A percentile compares a stretch with the other conserved stretches of the same genome.
These are phyloP conservation scores for Melanotaenia maccullochi DNA, from an alignment of 2,797 vertebrate species.

Conservation along the genomic window DNA sequence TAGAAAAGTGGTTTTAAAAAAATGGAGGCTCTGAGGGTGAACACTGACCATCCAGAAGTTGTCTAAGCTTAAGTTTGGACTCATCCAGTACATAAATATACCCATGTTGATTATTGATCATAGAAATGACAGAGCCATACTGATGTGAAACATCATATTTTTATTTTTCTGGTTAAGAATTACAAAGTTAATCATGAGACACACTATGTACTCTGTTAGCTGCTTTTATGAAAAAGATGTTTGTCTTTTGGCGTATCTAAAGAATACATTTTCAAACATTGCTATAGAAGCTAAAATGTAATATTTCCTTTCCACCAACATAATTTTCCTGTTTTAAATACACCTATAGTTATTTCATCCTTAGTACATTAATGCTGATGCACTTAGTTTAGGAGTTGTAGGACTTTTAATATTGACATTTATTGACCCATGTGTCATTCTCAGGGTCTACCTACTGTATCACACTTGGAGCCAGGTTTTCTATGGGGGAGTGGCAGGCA, in stretches of 20 bases:
- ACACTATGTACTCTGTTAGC: neutral
- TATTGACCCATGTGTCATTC: conserved; percentile 21
- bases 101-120: neutral
- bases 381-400: neutral
- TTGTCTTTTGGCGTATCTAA: neutral
- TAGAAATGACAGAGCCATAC: neutral
- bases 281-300: neutral
- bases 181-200: neutral
- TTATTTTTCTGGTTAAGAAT: neutral
- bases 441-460: conserved; percentile 96
- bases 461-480: conserved; percentile 98
- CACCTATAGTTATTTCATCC: neutral
- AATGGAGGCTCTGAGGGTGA: neutral
- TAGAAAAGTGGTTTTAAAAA: neutral
- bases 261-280: neutral
- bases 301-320: neutral
- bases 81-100: neutral
- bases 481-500: conserved; percentile 91
- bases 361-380: neutral
- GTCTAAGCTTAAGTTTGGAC: too few species aligned
- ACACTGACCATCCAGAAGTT: neutral
- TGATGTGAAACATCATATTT: neutral
- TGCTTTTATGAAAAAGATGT: neutral
- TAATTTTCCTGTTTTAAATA: neutral
- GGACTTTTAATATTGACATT: neutral